Evolutionary conservation across 2,797 vertebrate species (phyloP).

Genomic region (Gouania willdenowi): DNA sequence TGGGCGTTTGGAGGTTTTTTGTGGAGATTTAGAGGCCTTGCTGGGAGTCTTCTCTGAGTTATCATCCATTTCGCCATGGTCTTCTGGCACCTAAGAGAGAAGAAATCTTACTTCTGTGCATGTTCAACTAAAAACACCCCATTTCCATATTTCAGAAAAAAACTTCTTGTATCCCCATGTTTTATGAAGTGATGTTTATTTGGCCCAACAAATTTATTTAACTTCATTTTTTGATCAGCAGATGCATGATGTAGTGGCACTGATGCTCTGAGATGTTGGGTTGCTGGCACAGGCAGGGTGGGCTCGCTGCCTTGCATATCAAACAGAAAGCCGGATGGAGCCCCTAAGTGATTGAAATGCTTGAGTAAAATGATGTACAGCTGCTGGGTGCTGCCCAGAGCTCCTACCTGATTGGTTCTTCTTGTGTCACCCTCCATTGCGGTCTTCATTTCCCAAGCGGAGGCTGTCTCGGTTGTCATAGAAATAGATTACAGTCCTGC

Average conservation of each 20-base stretch:
- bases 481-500: slow-evolving; percentile 76
- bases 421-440: slow-evolving; percentile 82
- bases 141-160: slow-evolving; percentile 9
- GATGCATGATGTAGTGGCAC: slow-evolving; percentile 19
- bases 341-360: slow-evolving; percentile 45
- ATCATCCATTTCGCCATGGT: slow-evolving; percentile 85
- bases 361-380: slow-evolving; percentile 53
- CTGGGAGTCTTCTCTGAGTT: slow-evolving; percentile 94
- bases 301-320: slow-evolving; percentile 50
- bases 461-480: slow-evolving; percentile 88
- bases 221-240: slow-evolving; percentile 25
- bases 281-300: slow-evolving; percentile 24
- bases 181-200: slow-evolving; percentile 1
- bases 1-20: slow-evolving; percentile 87
- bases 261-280: slow-evolving; percentile 34
- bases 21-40: slow-evolving; percentile 93
- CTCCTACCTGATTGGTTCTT: slow-evolving; percentile 81
- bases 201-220: slow-evolving; percentile 19
- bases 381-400: slow-evolving; percentile 31
- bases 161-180: slow-evolving; percentile 4
- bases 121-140: background rate
- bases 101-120: no score
- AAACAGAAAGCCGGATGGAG: slow-evolving; percentile 46
- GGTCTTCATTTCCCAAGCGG: slow-evolving; percentile 83
- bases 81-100: slow-evolving; percentile 71